Evolutionary conservation across 2,888 invertebrate genomes (phyloP).

Genomic region (Drosophila mercatorum): DNA sequence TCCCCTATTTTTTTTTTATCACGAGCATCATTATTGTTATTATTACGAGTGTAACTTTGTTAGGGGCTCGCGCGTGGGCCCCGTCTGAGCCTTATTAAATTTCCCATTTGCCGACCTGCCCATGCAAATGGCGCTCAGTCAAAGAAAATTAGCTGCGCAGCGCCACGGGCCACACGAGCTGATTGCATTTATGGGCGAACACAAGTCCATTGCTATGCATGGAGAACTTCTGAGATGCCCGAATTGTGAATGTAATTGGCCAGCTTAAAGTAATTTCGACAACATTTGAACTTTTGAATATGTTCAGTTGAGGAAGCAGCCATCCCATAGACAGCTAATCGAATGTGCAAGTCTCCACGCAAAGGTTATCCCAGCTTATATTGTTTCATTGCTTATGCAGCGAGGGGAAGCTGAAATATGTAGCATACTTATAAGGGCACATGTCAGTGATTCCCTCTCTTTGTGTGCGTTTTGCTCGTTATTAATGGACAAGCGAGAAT

Average conservation of each 20-base stretch:
- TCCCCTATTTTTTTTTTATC: conserved; percentile 18
- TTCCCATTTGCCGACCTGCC: conserved; percentile 53
- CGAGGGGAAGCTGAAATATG: conserved; percentile 12
- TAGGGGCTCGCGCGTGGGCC: conserved; percentile 35
- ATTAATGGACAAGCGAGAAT: conserved; percentile 50
- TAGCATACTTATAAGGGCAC: conserved; percentile 48
- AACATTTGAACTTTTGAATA: not conserved
- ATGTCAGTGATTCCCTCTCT: conserved; percentile 32
- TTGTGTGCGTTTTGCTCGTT: conserved; percentile 16
- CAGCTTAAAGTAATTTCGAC: not conserved
- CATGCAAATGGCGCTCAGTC: conserved; percentile 58
- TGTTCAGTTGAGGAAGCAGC: too few relatives aligned
- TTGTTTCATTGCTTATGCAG: not conserved
- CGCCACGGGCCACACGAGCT: conserved; percentile 24
- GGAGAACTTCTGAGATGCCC: not conserved
- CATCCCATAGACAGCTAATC: not conserved
- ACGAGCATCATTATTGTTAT: conserved; percentile 50
- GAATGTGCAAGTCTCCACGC: not conserved
- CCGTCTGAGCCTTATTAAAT: conserved; percentile 62
- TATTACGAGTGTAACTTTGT: conserved; percentile 60
- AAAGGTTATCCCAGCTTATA: not conserved
- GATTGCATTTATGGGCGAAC: conserved; percentile 46
- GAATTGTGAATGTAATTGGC: conserved; percentile 4
- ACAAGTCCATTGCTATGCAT: not conserved
- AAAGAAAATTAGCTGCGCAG: conserved; percentile 52